Conservation (phyloP, 2,888 invertebrate genomes). For the Callyntrura sp. region DNA sequence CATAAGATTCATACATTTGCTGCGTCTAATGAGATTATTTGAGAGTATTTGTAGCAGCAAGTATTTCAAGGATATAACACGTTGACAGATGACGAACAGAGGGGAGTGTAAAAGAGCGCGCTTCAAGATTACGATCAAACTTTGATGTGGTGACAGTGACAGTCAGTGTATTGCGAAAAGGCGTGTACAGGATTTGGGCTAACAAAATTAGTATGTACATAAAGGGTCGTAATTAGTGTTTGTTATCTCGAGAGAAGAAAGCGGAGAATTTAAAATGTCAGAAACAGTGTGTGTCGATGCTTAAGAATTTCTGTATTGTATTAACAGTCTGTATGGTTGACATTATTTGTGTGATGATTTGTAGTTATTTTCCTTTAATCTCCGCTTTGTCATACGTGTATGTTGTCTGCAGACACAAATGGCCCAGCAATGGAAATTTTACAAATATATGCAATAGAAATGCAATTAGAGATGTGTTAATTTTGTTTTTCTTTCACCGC, state of each 20-base stretch:
- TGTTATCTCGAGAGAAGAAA: conserved; percentile 1
- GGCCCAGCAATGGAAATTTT: conserved; percentile 16
- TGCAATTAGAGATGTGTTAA: neutral
- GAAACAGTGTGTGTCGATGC: neutral
- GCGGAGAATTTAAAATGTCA: conserved; percentile 29
- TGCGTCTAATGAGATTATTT: too few species aligned
- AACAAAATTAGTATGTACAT: too few species aligned
- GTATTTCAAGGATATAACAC: too few species aligned
- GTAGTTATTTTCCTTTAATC: conserved; percentile 51
- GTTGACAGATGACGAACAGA: neutral
- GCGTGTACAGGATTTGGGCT: neutral
- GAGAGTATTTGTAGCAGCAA: too few species aligned
- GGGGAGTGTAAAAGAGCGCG: too few species aligned
- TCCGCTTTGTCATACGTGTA: conserved; percentile 17
- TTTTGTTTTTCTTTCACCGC: conserved; percentile 21
- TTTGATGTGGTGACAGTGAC: too few species aligned
- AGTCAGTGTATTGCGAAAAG: neutral
- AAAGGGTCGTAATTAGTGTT: conserved; percentile 40
- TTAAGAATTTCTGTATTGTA: neutral
- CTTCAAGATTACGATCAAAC: too few species aligned
- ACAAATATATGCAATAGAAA: conserved; percentile 49
- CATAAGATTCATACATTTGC: too few species aligned
- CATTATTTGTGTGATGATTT: conserved; percentile 62
- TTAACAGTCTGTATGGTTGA: conserved; percentile 66
- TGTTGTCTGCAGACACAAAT: neutral